phyloP scores from a whole-genome alignment of 2,113 vertebrate species.

The Stigmatopora nigra region DNA sequence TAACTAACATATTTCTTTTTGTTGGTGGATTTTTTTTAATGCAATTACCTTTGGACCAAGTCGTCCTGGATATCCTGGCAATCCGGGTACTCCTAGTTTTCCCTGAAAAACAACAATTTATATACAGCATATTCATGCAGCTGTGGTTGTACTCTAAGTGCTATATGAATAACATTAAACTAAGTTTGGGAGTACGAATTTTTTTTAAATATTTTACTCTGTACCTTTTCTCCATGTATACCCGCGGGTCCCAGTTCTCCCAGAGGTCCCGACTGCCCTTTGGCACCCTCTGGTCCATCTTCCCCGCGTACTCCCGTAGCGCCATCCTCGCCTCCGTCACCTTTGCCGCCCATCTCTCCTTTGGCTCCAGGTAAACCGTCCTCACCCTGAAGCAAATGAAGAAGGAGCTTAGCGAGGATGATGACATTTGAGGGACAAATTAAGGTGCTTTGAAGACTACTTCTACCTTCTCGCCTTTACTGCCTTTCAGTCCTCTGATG shows the following conservation, averaged over 20 bases:
- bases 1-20: neutral
- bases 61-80: conserved; percentile 89
- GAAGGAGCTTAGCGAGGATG: neutral
- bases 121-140: too few relatives aligned
- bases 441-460: conserved; percentile 18
- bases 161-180: too few relatives aligned
- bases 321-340: conserved; percentile 86
- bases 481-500: conserved; percentile 88
- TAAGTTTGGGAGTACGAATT: too few relatives aligned
- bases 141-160: too few relatives aligned
- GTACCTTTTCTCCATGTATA: conserved; percentile 85
- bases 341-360: conserved; percentile 93
- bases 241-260: conserved; percentile 81
- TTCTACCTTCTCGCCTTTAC: conserved; percentile 93
- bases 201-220: neutral
- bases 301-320: conserved; percentile 79
- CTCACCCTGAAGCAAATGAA: conserved; percentile 76
- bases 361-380: conserved; percentile 94
- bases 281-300: conserved; percentile 90
- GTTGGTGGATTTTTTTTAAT: neutral
- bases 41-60: conserved; percentile 83
- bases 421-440: neutral
- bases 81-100: conserved; percentile 89
- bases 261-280: conserved; percentile 81
- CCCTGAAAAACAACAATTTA: conserved; percentile 67